Percentiles rank a stretch among this genome's conserved stretches.
Evolutionary conservation across 2,888 invertebrate species (phyloP).

Genomic region (Cacoxenus indagator): DNA sequence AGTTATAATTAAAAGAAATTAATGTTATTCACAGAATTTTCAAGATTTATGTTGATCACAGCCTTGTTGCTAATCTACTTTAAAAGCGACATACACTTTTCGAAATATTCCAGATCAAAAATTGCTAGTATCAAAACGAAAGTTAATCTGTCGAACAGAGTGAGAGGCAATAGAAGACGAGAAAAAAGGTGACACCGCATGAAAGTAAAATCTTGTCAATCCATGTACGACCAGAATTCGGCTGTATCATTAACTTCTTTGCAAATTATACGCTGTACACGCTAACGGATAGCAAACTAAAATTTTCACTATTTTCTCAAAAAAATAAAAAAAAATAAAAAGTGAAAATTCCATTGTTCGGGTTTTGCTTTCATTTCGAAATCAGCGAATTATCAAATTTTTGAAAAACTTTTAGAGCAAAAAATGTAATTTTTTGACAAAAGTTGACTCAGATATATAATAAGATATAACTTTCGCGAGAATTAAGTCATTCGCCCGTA

Average conservation of each 20-base stretch:
- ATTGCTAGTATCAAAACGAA: too few relatives aligned
- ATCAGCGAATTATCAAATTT: neutral
- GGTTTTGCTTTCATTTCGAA: neutral
- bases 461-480: neutral
- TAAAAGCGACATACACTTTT: too few relatives aligned
- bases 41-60: too few relatives aligned
- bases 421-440: neutral
- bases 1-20: too few relatives aligned
- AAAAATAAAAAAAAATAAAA: slow-evolving; percentile 4
- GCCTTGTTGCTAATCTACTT: too few relatives aligned
- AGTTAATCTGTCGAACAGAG: too few relatives aligned
- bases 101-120: too few relatives aligned
- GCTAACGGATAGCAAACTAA: too few relatives aligned
- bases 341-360: neutral
- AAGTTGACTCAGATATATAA: neutral
- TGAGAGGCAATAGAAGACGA: neutral
- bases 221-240: neutral
- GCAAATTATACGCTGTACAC: slow-evolving; percentile 12
- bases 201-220: slow-evolving; percentile 4
- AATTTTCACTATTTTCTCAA: too few relatives aligned
- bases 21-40: too few relatives aligned
- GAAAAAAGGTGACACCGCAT: neutral
- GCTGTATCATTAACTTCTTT: slow-evolving; percentile 1
- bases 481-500: neutral
- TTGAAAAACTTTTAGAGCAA: neutral